Evolutionary conservation across 2,113 vertebrate species (phyloP), one percentile per base, ranked within the genome.

Genomic region (Psittacula cyanocephala): DNA sequence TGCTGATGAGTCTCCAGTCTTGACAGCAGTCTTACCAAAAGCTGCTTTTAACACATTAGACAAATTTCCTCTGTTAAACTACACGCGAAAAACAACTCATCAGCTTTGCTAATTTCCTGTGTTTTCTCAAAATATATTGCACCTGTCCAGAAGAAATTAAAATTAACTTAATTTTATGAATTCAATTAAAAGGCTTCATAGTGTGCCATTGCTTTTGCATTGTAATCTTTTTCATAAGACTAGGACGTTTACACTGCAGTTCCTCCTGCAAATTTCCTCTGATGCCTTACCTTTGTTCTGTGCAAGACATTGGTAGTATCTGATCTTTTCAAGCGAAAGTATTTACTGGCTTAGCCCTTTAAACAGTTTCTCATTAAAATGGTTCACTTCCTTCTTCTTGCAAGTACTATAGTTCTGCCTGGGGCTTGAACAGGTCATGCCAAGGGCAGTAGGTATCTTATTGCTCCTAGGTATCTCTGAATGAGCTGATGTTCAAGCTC

Each of bases 311-410:
- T 0, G 2, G 46, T 77, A 59, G 65, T 84, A 69, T 68, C 68
- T 88, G 83, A 76, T 92, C 67, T 95, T 87, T 91, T 46, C 47
- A 92, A 79, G 65, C 29, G 76, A 29, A 62, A 91, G 10, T 59
- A n/a, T 89, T 93, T 94, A 89, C 41, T 46, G 47, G 37, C 47
- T 82, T 78, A 84, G 53, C 22, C 49, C 12, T 77, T 82, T 91
- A 53, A 91, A 69, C 14, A 57, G 16, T 41, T 87, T 85, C 74
- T 95, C 74, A 88, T 89, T 95, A 79, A 85, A 92, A 95, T 53
- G 49, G 19, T 9, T 95, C 53, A 29, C 46, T 77, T 74, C 52
- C 52, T 70, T 39, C 52, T 72, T 83, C 67, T 67, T 82, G 29
- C 55, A 68, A 76, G 74, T 95, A 55, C 57, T 92, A 72, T 52